Conservation (phyloP, 2,113 vertebrate genomes). For the Phylloscopus trochiloides region DNA sequence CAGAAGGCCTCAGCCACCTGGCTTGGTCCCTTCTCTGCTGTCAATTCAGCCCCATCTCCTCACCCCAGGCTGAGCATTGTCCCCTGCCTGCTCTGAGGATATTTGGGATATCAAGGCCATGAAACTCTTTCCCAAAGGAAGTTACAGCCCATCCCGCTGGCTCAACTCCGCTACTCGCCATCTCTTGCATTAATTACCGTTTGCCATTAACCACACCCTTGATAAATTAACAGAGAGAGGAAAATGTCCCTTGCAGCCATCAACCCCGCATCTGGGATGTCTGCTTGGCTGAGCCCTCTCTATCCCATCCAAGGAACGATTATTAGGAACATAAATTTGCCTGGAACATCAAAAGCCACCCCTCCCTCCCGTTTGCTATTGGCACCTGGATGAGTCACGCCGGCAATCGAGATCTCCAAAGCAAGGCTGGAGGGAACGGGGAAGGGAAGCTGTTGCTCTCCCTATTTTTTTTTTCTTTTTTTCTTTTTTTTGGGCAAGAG, state of each 20-base stretch:
- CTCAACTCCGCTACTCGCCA: neutral
- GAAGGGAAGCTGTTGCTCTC: neutral
- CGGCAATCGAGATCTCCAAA: neutral
- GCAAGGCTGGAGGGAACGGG: neutral
- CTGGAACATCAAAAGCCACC: neutral
- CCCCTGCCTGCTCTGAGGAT: neutral
- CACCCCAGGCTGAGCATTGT: rapidly evolving
- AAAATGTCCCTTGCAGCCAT: neutral
- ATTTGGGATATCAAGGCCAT: neutral
- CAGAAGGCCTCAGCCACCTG: neutral
- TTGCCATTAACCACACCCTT: neutral
- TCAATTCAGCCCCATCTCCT: neutral
- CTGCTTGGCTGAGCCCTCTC: neutral
- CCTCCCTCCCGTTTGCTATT: neutral
- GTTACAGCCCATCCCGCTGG: neutral
- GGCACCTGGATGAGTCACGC: neutral
- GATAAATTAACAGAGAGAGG: neutral
- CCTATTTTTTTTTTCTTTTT: neutral
- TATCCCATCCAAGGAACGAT: neutral
- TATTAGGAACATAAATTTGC: neutral
- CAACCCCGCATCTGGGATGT: neutral
- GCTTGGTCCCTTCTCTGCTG: neutral
- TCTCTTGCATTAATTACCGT: neutral
- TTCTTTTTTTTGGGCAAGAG: neutral
- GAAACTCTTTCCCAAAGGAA: neutral